A percentile compares a stretch with the other conserved stretches of the same genome.
These are phyloP conservation scores for Cryptus viduatorius DNA, from an alignment of 2,888 invertebrate species.

Conservation along the genomic window DNA sequence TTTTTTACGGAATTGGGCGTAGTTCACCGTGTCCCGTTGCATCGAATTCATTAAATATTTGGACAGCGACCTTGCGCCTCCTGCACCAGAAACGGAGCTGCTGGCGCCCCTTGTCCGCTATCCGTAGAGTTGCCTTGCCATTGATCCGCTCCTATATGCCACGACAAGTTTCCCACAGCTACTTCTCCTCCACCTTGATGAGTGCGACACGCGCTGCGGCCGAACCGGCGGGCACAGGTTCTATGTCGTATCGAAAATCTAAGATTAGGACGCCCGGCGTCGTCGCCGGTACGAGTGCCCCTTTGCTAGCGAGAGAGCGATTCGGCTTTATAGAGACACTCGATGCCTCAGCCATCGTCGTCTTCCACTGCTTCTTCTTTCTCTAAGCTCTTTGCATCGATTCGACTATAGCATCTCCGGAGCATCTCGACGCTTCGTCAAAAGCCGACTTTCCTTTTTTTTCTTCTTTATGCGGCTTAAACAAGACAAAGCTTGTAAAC, in stretches of 20 bases:
- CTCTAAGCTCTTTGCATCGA: constrained; percentile 28
- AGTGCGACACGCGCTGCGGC: constrained; percentile 71
- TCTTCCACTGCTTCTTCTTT: constrained; percentile 53
- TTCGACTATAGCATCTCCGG: constrained; percentile 18
- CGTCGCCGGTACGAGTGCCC: constrained; percentile 38
- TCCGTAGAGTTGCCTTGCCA: constrained; percentile 63
- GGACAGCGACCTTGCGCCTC: constrained; percentile 57
- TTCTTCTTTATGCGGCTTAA: constrained; percentile 34
- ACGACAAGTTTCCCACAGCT: constrained; percentile 71
- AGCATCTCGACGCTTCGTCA: constrained; percentile 21
- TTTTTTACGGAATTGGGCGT: neutral
- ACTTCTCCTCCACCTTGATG: constrained; percentile 69
- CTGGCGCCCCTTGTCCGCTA: constrained; percentile 51
- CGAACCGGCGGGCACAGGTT: constrained; percentile 64
- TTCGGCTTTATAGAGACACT: constrained; percentile 33
- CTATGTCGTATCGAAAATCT: constrained; percentile 74
- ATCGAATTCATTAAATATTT: constrained; percentile 52
- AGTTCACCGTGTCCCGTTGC: constrained; percentile 35
- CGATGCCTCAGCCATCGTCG: neutral
- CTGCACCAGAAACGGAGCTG: constrained; percentile 53
- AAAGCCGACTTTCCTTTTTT: constrained; percentile 7
- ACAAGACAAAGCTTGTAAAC: constrained; percentile 42
- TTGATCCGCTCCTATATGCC: constrained; percentile 74
- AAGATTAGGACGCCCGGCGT: constrained; percentile 74
- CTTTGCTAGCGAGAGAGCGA: constrained; percentile 65